These are phyloP conservation scores for Enoplolaimus lenunculus DNA, from an alignment of 2,888 invertebrate genomes.

Conservation along the genomic window DNA sequence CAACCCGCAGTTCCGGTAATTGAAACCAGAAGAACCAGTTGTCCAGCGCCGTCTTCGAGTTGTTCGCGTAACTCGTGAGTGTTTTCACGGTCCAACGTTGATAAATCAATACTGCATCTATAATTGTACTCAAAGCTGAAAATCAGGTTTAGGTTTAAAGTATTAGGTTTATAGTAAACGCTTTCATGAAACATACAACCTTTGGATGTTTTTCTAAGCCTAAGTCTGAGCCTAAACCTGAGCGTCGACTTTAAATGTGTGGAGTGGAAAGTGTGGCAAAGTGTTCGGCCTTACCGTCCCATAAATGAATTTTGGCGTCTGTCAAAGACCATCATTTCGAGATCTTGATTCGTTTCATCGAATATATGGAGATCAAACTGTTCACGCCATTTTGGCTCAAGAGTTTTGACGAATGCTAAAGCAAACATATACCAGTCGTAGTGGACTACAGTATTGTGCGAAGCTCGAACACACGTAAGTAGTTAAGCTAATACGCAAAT, in stretches of 20 bases:
- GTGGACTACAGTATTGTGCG: too few species aligned
- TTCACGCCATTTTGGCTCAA: constrained; percentile 82
- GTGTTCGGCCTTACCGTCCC: constrained; percentile 65
- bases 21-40: constrained; percentile 67
- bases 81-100: constrained; percentile 65
- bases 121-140: too few species aligned
- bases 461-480: too few species aligned
- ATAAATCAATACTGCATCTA: constrained; percentile 71
- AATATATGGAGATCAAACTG: constrained; percentile 92
- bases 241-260: too few species aligned
- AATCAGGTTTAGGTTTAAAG: too few species aligned
- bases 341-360: constrained; percentile 74
- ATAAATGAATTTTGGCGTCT: constrained; percentile 66
- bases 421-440: too few species aligned
- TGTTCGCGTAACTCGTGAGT: constrained; percentile 78
- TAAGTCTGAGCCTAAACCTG: too few species aligned
- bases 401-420: constrained; percentile 65
- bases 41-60: constrained; percentile 67
- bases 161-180: too few species aligned
- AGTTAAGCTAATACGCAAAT: too few species aligned
- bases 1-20: constrained; percentile 77
- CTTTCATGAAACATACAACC: too few species aligned
- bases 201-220: too few species aligned
- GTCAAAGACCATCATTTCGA: constrained; percentile 69
- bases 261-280: too few species aligned